Conservation (phyloP, 2,113 vertebrate species). For the Sphaerodactylus townsendi region DNA sequence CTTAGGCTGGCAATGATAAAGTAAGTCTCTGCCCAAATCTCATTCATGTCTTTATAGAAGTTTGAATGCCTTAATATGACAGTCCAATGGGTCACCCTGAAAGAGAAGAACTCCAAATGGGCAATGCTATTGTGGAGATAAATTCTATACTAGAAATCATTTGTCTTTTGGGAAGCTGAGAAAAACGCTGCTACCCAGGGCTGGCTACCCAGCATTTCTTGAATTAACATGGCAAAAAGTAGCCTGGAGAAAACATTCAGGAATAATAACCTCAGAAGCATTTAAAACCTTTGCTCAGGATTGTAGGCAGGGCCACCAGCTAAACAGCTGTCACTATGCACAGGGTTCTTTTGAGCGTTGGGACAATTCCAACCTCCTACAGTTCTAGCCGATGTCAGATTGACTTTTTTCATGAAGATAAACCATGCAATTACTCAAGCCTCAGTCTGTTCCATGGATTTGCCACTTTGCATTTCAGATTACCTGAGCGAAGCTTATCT, state of each 20-base stretch:
- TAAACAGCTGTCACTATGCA: background rate
- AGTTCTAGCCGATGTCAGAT: background rate
- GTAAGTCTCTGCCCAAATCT: background rate
- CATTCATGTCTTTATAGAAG: background rate
- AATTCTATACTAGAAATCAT: background rate
- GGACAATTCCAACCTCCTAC: rapidly evolving
- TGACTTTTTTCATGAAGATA: constrained; percentile 39
- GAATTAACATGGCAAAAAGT: background rate
- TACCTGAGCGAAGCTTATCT: constrained; percentile 13
- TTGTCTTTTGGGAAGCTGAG: background rate
- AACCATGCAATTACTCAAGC: constrained; percentile 44
- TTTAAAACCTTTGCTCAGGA: constrained; percentile 20
- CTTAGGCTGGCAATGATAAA: background rate
- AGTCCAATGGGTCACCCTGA: background rate
- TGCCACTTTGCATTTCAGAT: constrained; percentile 6
- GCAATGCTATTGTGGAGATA: background rate
- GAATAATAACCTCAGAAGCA: constrained; percentile 6
- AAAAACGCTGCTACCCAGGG: background rate
- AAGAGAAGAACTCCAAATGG: background rate
- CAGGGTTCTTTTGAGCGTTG: constrained; percentile 30
- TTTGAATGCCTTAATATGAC: background rate
- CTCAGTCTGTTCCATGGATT: background rate
- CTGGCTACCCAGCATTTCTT: background rate
- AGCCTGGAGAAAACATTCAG: background rate
- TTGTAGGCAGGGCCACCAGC: constrained; percentile 6